phyloP scores from a whole-genome alignment of 2,888 invertebrate genomes.

The Yponomeuta sedellus region DNA sequence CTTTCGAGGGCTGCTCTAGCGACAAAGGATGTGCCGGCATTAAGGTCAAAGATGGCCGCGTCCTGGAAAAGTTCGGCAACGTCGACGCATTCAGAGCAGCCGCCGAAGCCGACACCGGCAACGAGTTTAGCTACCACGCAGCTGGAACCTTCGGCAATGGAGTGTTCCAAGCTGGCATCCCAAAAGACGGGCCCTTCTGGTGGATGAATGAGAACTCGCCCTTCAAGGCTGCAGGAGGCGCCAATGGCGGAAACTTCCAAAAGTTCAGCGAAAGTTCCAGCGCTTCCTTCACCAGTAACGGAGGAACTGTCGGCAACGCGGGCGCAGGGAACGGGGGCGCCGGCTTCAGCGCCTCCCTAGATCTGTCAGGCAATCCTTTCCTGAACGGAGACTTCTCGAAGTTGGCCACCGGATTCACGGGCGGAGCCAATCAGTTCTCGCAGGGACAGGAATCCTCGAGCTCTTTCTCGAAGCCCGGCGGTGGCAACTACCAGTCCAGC shows the following conservation, averaged over 20 bases:
- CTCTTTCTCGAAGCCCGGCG: constrained; percentile 13
- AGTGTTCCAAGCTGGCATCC: constrained; percentile 44
- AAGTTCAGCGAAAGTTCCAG: constrained; percentile 56
- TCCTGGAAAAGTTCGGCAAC: constrained; percentile 60
- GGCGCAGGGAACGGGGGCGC: constrained; percentile 25
- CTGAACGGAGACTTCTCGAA: constrained; percentile 49
- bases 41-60: constrained; percentile 63
- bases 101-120: constrained; percentile 40
- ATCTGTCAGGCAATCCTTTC: constrained; percentile 47
- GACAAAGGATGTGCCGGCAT: constrained; percentile 67
- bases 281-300: constrained; percentile 38
- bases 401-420: constrained; percentile 19
- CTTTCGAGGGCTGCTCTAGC: constrained; percentile 59
- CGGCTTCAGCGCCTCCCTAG: constrained; percentile 32
- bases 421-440: constrained; percentile 18
- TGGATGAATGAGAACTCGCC: constrained; percentile 78
- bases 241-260: constrained; percentile 43
- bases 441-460: not conserved
- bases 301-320: constrained; percentile 8
- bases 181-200: constrained; percentile 71
- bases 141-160: constrained; percentile 42
- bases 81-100: constrained; percentile 55
- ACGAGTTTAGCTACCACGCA: constrained; percentile 58
- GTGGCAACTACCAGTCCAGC: constrained; percentile 35
- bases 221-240: constrained; percentile 53